Conservation (phyloP, 2,113 vertebrate genomes). For the Scophthalmus maximus region DNA sequence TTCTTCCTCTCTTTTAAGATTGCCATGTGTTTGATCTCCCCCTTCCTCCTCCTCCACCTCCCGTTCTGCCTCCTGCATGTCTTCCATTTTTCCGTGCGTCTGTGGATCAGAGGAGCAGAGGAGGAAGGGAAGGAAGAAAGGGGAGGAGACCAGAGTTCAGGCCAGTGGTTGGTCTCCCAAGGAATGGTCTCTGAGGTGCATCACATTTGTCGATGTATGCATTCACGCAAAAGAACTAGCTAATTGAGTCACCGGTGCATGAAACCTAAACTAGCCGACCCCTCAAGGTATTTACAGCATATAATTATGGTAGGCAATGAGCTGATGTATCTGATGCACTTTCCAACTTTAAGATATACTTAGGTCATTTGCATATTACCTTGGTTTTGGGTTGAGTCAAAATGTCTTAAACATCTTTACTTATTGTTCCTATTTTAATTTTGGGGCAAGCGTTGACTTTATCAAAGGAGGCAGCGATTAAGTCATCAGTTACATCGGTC, state of each 20-base stretch:
- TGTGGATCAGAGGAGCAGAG: slow-evolving; percentile 53
- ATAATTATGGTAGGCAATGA: slow-evolving; percentile 7
- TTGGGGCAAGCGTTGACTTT: not conserved
- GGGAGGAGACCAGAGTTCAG: slow-evolving; percentile 42
- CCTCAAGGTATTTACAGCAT: slow-evolving; percentile 21
- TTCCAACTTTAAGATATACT: slow-evolving; percentile 2
- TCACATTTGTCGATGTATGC: slow-evolving; percentile 18
- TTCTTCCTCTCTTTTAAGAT: slow-evolving; percentile 59
- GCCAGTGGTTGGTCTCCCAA: slow-evolving; percentile 37
- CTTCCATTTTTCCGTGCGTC: slow-evolving; percentile 31
- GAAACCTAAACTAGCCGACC: slow-evolving; percentile 14
- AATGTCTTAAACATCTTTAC: not conserved
- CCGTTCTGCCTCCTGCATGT: slow-evolving; percentile 20
- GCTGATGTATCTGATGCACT: no score
- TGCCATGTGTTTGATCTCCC: slow-evolving; percentile 63
- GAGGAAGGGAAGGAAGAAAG: slow-evolving; percentile 37
- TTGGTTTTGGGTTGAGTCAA: not conserved
- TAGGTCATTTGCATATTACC: not conserved
- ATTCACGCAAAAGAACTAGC: slow-evolving; percentile 11
- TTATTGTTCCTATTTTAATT: no score
- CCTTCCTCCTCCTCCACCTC: slow-evolving; percentile 8
- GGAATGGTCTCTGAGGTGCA: slow-evolving; percentile 30
- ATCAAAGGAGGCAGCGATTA: not conserved
- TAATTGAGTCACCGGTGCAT: slow-evolving; percentile 56
- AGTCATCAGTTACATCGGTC: not conserved